A percentile compares a stretch with the other conserved stretches of the same genome.
Conservation (phyloP, 1,140 invertebrate species). For the Diorhabda sublineata region DNA sequence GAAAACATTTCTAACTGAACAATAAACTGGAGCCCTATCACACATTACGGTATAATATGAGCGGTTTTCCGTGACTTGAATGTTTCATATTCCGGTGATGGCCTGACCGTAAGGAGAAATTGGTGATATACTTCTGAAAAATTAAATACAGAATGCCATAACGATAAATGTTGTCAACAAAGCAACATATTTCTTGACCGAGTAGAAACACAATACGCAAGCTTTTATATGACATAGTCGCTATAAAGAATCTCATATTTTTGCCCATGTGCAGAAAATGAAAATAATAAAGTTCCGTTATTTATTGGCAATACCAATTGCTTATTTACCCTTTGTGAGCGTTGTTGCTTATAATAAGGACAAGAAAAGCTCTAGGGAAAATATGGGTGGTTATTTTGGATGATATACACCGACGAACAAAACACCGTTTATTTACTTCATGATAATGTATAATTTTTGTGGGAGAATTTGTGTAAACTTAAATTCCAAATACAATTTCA, state of each 20-base stretch:
- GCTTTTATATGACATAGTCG: slow-evolving; percentile 24
- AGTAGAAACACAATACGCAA: slow-evolving; percentile 21
- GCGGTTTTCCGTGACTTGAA: slow-evolving; percentile 17
- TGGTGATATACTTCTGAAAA: slow-evolving; percentile 23
- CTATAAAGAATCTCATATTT: slow-evolving; percentile 19
- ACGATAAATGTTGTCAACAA: slow-evolving; percentile 22
- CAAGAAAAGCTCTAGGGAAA: background rate
- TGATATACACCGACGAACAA: background rate
- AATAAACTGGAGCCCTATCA: background rate
- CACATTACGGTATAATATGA: slow-evolving; percentile 3
- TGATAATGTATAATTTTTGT: too few species aligned
- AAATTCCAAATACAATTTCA: too few species aligned
- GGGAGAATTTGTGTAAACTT: too few species aligned
- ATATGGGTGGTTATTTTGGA: background rate
- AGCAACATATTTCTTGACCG: slow-evolving; percentile 19
- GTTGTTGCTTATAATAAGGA: background rate
- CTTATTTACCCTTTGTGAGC: slow-evolving; percentile 1
- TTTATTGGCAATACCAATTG: slow-evolving; percentile 19
- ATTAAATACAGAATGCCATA: slow-evolving; percentile 21
- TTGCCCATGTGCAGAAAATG: slow-evolving; percentile 18
- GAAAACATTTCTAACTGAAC: background rate
- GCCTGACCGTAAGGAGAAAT: slow-evolving; percentile 11
- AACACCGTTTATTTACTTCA: background rate
- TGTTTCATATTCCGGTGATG: slow-evolving; percentile 20
- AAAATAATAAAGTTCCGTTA: slow-evolving; percentile 23